Percentiles rank a stretch among this genome's conserved stretches.
phyloP scores from a whole-genome alignment of 2,797 vertebrate species.

The Calcarius lapponicus region DNA sequence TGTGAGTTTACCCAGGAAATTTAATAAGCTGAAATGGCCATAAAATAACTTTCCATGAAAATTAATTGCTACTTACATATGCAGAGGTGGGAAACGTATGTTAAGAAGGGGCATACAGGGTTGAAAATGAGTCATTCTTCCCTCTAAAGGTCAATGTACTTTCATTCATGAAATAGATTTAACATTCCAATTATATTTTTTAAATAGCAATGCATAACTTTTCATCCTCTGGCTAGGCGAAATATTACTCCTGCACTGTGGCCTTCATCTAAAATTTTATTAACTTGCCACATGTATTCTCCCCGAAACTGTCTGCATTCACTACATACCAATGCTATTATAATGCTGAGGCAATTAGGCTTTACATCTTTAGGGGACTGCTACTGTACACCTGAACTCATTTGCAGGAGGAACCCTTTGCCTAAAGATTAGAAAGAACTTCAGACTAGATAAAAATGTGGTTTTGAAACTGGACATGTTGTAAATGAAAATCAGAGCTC shows the following conservation, averaged over 20 bases:
- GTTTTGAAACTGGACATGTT: not conserved
- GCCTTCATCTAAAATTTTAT: slow-evolving; percentile 54
- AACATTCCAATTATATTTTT: slow-evolving; percentile 55
- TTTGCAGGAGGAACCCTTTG: not conserved
- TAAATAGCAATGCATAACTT: slow-evolving; percentile 56
- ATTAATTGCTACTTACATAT: slow-evolving; percentile 40
- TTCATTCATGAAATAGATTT: slow-evolving; percentile 55
- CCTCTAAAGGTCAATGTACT: slow-evolving; percentile 35
- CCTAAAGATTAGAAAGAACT: slow-evolving; percentile 5
- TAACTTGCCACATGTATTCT: slow-evolving; percentile 43
- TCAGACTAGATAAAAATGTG: not conserved
- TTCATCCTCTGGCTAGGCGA: slow-evolving; percentile 37
- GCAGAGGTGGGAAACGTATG: slow-evolving; percentile 12
- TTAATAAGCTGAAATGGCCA: slow-evolving; percentile 42
- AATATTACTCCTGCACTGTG: slow-evolving; percentile 24
- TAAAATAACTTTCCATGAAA: slow-evolving; percentile 47
- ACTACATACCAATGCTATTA: not conserved
- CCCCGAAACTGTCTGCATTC: slow-evolving; percentile 20
- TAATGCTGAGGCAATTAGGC: slow-evolving; percentile 4
- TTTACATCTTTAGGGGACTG: slow-evolving; percentile 16
- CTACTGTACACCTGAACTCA: not conserved
- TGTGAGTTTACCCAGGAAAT: slow-evolving; percentile 33
- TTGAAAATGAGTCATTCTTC: slow-evolving; percentile 29
- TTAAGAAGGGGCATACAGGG: slow-evolving; percentile 34
- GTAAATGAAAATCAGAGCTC: not conserved